Evolutionary conservation across 1,140 invertebrate genomes (phyloP), one percentile per base, ranked within the genome.

Genomic region (Plodia interpunctella): DNA sequence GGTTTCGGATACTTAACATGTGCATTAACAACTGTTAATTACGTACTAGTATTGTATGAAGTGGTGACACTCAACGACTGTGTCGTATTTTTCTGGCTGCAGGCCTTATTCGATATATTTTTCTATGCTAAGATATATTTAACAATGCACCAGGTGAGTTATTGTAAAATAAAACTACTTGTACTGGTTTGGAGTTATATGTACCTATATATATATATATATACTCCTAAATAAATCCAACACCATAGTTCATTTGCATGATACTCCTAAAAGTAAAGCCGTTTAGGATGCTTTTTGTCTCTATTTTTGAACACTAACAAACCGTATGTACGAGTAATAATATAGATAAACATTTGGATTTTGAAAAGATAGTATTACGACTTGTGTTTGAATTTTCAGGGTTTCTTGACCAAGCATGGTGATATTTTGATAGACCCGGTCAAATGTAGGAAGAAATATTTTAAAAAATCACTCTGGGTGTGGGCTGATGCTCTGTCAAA

Each of bases 371-470:
- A 38, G 8, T 38, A 8, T 2, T 11, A 11, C 8, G 8, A 8
- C 2, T 5, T 8, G 5, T 38, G 11, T 38, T 38, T 38, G 11
- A 5, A 38, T 44, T 44, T 44, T 56, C 20, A 87, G 86, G 81
- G 80, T 0, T 87, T 76, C 55, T 56, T 83, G 5, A 88, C 73
- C 51, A 78, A 78, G 49, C 78, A 80, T 54, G 86, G 86, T 0
- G 75, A 80, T 21, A 58, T 87, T 0, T 73, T 87, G 60, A 59
- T 78, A 54, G 71, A 76, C 8, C 49, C 72, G 4, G 50, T 50
- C 6, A 85, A 80, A 58, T 87, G 83, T 51, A 72, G 86, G 9
- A 69, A 64, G 38, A 68, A 78, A 59, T 88, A 87, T 74, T 83
- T 71, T 65, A 81, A 76, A 35, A 80, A 84, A 49, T 80, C 76